Evolutionary conservation across 2,888 invertebrate genomes (phyloP), one percentile per base, ranked within the genome.

Genomic region (Nephrotoma guestfalica): DNA sequence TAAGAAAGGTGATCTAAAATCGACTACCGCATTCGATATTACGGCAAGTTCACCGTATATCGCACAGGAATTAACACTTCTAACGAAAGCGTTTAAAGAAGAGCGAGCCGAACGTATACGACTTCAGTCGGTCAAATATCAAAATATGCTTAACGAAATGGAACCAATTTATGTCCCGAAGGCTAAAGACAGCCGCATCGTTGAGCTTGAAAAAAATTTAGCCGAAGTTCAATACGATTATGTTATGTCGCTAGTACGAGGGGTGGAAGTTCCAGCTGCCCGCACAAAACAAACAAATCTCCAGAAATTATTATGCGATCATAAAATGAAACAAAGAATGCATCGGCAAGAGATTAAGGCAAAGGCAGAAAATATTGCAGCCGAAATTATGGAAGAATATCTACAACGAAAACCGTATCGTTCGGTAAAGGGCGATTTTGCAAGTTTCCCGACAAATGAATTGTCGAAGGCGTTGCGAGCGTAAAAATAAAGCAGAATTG

Each of bases 81-180:
- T 94, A 51, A 93, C 93, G 86, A 93, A 93, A 88, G 92, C 93
- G 18, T 92, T 94, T 88, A 92, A 93, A 88, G 92, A 92, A 86
- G 94, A 94, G 89, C 92, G 93, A 57, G 92, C 93, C 45, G 92
- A 93, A 88, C 92, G 94, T 86, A 90, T 93, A 87, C 93, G 93
- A 87, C 89, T 94, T 86, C 91, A 94, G 88, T 92, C 92, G 4
- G 91, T 92, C 86, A 92, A 93, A 87, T 91, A 94, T 88, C 92
- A 93, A 86, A 91, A 92, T 86, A 93, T 93, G 88, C 89, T 95
- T 4, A 92, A 93, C 45, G 91, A 92, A 87, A 90, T 95, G 87
- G 91, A 92, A 88, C 93, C 94, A 0, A 91, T 94, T 85, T 90
- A 92, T 87, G 92, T 93, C 87, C 91, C 92, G 5, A 93, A 93